These are phyloP conservation scores for Muntiacus reevesi DNA, from an alignment of 2,113 vertebrate genomes.

Conservation along the genomic window DNA sequence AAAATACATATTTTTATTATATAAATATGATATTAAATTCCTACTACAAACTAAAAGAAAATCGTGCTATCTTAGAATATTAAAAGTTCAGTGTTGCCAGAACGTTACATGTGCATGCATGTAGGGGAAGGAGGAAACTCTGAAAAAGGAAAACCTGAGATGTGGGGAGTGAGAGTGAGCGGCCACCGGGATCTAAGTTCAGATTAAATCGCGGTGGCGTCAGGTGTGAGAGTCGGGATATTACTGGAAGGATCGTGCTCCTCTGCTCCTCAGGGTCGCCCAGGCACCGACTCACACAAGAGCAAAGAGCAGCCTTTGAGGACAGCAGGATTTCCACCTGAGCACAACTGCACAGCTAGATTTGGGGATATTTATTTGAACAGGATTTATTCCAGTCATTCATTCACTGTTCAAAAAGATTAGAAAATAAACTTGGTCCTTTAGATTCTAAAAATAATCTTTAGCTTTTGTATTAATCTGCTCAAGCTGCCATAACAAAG, in stretches of 20 bases:
- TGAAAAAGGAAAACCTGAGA: neutral
- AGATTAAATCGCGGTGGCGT: neutral
- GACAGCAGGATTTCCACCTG: neutral
- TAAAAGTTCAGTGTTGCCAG: neutral
- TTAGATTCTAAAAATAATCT: slow-evolving; percentile 19
- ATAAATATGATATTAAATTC: neutral
- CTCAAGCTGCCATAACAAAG: neutral
- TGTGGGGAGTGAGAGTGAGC: neutral
- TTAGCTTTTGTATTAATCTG: neutral
- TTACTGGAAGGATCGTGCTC: neutral
- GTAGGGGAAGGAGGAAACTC: neutral
- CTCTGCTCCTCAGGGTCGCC: neutral
- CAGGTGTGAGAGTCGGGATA: neutral
- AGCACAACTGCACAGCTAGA: neutral
- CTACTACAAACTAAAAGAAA: neutral
- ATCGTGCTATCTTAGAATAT: neutral
- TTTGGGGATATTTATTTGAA: neutral
- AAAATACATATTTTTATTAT: neutral
- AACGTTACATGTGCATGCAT: neutral
- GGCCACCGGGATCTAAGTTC: neutral
- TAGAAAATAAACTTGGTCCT: neutral
- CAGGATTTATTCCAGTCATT: neutral
- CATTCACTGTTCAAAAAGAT: neutral
- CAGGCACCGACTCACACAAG: neutral
- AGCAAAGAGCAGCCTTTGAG: neutral